Conservation (phyloP, 2,113 vertebrate species). For the Misgurnus mizolepis region DNA sequence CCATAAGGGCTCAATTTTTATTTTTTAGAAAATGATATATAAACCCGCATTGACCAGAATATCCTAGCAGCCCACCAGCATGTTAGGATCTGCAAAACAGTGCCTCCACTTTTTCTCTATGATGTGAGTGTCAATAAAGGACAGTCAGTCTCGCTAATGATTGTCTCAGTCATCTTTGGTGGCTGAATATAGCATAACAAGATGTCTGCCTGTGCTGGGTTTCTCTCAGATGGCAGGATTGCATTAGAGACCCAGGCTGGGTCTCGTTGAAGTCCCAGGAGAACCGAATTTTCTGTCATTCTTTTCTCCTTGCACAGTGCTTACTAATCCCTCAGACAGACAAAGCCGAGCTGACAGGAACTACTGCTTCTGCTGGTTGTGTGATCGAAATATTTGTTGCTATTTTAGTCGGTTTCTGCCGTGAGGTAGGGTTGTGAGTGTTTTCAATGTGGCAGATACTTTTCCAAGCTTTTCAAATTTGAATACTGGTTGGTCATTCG, state of each 20-base stretch:
- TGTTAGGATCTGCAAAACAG: constrained; percentile 9
- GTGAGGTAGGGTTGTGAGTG: neutral
- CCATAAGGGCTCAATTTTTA: neutral
- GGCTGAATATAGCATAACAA: constrained; percentile 40
- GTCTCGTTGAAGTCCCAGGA: constrained; percentile 30
- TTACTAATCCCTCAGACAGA: constrained; percentile 34
- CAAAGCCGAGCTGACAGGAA: constrained; percentile 34
- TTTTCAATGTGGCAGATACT: constrained; percentile 6
- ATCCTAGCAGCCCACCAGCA: neutral
- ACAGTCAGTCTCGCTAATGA: constrained; percentile 33
- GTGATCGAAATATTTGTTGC: constrained; percentile 26
- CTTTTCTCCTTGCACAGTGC: constrained; percentile 20
- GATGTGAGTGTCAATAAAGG: constrained; percentile 18
- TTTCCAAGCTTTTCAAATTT: neutral
- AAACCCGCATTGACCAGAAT: neutral
- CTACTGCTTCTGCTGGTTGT: constrained; percentile 17
- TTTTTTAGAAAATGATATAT: neutral
- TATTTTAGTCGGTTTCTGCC: constrained; percentile 11
- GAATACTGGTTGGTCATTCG: neutral
- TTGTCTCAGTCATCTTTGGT: constrained; percentile 10
- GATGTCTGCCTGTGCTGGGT: constrained; percentile 18
- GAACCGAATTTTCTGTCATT: constrained; percentile 4
- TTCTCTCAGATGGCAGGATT: constrained; percentile 33
- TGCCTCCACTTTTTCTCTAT: neutral
- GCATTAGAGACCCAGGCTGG: constrained; percentile 26